Percentiles rank a stretch among this genome's conserved stretches.
phyloP scores from a whole-genome alignment of 2,797 vertebrate species.

The Amblyopsis hoosieri region DNA sequence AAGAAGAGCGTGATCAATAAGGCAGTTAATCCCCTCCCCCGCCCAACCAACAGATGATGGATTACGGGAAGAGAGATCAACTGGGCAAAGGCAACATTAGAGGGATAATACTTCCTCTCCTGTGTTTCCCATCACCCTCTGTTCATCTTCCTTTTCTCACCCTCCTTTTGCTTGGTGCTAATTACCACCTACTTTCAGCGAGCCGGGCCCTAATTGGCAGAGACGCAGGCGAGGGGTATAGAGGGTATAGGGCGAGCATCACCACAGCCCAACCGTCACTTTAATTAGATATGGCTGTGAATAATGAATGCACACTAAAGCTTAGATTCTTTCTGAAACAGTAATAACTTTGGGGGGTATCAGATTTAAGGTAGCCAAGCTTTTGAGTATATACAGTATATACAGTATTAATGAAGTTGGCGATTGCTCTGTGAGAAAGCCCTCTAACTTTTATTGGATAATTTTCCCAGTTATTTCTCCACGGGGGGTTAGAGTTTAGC shows the following conservation, averaged over 20 bases:
- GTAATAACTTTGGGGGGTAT: slow-evolving; percentile 54
- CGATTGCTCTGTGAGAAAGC: slow-evolving; percentile 42
- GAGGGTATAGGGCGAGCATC: slow-evolving; percentile 28
- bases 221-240: slow-evolving; percentile 54
- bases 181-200: slow-evolving; percentile 61
- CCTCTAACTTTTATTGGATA: slow-evolving; percentile 49
- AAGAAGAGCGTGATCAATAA: slow-evolving; percentile 51
- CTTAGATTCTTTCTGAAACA: slow-evolving; percentile 72
- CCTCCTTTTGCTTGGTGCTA: slow-evolving; percentile 45
- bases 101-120: slow-evolving; percentile 19
- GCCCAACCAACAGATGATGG: slow-evolving; percentile 32
- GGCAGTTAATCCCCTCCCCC: slow-evolving; percentile 34
- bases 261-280: slow-evolving; percentile 39
- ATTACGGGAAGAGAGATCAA: slow-evolving; percentile 40
- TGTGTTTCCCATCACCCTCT: slow-evolving; percentile 8
- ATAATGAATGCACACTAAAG: slow-evolving; percentile 77
- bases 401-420: slow-evolving; percentile 50
- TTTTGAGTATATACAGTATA: slow-evolving; percentile 40
- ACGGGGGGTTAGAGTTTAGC: too few relatives aligned
- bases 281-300: slow-evolving; percentile 77
- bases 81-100: slow-evolving; percentile 37
- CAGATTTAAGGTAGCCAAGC: slow-evolving; percentile 47
- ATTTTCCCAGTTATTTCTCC: slow-evolving; percentile 17
- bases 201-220: slow-evolving; percentile 57
- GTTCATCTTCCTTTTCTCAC: slow-evolving; percentile 4